phyloP scores from a whole-genome alignment of 2,113 vertebrate genomes.

The Catharus fuscescens region DNA sequence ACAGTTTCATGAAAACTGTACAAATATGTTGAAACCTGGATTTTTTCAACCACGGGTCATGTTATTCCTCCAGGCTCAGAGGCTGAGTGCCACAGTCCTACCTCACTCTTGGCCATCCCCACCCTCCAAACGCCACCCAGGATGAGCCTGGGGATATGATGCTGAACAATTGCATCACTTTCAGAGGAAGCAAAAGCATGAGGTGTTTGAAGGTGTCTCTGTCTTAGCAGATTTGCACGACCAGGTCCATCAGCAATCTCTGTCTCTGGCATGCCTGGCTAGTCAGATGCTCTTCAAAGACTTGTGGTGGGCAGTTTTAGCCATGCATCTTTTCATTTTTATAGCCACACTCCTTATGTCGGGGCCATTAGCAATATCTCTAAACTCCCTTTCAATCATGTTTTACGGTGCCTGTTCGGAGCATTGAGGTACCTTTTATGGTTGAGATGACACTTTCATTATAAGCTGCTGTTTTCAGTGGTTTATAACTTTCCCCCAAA shows the following conservation, averaged over 20 bases:
- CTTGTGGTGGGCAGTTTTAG: constrained; percentile 62
- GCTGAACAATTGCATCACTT: not conserved
- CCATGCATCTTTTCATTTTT: constrained; percentile 64
- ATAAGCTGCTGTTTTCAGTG: constrained; percentile 62
- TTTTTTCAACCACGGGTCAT: not conserved
- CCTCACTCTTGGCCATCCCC: not conserved
- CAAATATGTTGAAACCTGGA: not conserved
- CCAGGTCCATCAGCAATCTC: not conserved
- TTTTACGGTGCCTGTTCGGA: constrained; percentile 51
- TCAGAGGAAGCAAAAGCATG: not conserved
- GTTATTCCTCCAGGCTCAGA: not conserved
- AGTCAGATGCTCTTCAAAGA: constrained; percentile 50
- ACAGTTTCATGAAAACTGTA: not conserved
- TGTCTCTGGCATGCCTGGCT: constrained; percentile 41
- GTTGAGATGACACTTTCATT: constrained; percentile 67
- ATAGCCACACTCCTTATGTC: constrained; percentile 44
- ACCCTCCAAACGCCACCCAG: not conserved
- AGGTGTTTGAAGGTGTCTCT: constrained; percentile 37
- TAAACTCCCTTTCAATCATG: constrained; percentile 65
- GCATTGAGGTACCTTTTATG: constrained; percentile 64
- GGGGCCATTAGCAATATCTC: constrained; percentile 58
- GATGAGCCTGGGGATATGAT: rapidly evolving
- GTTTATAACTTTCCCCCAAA: constrained; percentile 56
- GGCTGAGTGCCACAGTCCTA: not conserved
- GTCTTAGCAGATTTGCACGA: constrained; percentile 41